Percentiles rank a stretch among this genome's conserved stretches.
Evolutionary conservation across 2,888 invertebrate species (phyloP).

Genomic region (Ganaspis brasiliensis): DNA sequence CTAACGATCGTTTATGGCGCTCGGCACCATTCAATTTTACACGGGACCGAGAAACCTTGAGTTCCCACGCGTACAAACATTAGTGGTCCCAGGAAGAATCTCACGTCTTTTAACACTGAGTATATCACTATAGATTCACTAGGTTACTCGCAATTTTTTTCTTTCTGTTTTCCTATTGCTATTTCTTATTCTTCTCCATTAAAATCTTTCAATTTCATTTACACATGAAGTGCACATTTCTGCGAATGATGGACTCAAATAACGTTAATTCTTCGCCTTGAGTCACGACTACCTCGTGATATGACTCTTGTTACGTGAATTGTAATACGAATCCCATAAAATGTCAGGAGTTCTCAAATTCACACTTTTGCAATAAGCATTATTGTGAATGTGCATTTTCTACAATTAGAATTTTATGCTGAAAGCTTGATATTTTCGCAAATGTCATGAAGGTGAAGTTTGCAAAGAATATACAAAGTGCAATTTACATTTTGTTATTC

Average conservation of each 20-base stretch:
- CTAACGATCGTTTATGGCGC: slow-evolving; percentile 48
- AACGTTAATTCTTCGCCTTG: slow-evolving; percentile 13
- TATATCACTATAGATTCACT: slow-evolving; percentile 29
- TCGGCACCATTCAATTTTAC: slow-evolving; percentile 51
- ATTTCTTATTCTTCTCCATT: background rate
- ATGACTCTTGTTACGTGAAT: slow-evolving; percentile 25
- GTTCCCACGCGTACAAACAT: slow-evolving; percentile 52
- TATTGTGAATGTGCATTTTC: slow-evolving; percentile 6
- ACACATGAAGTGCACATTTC: slow-evolving; percentile 9
- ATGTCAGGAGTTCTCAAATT: slow-evolving; percentile 36
- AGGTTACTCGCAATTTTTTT: slow-evolving; percentile 9
- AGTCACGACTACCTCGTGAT: background rate
- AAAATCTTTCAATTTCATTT: slow-evolving; percentile 21
- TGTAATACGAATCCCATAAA: slow-evolving; percentile 35
- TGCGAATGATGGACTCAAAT: slow-evolving; percentile 28
- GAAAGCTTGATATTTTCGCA: slow-evolving; percentile 11
- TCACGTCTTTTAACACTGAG: background rate
- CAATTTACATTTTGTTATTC: slow-evolving; percentile 10
- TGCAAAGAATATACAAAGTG: background rate
- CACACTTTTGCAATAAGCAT: background rate
- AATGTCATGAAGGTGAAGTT: slow-evolving; percentile 14
- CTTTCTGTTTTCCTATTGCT: background rate
- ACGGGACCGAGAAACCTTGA: slow-evolving; percentile 43
- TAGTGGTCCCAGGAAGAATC: slow-evolving; percentile 34
- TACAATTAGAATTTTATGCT: slow-evolving; percentile 10